Base-by-base conservation (phyloP, 2,888 invertebrate species). In the Aleiodes alternator region DNA sequence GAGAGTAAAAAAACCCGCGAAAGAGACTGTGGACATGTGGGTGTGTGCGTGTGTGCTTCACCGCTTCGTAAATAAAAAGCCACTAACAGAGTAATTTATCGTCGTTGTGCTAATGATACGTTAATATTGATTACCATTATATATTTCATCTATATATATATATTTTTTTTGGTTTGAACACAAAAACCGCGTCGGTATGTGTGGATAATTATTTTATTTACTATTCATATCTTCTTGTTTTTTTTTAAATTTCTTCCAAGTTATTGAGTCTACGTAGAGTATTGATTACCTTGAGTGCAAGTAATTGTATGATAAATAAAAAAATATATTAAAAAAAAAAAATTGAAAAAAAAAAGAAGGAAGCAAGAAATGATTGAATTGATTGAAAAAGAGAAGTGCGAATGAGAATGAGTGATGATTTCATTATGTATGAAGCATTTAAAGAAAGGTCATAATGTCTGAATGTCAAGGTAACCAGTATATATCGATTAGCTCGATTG, bases 1-100 rank as follows among this genome's bases (percentile, higher is more conserved):
- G 66, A 68, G 48, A 76, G 38, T 53, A 74, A 64, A 68, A 51
- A 71, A 66, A 34, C 4, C 23, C 75, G 77, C 79, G 79, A 78
- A 70, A 56, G 73, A 75, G 72, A 78, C 71, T 77, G 75, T 75
- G 72, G 72, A 69, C 23, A 75, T 82, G 77, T 82, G 82, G 76
- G 83, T 84, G 77, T 84, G 77, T 76, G 78, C 69, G 79, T 73
- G 85, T 82, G 85, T 84, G 87, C 87, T 87, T 87, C 81, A 84
- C 82, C 78, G 88, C 87, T 87, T 87, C 80, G 81, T 84, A 83
- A 78, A 76, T 50, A 72, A 51, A 23, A 50, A 76, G 82, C 80
- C 80, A 83, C 84, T 83, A 81, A 84, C 81, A 76, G 77, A 79
- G 76, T 82, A 80, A 75, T 77, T 69, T 74, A 59, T 82, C 80